Base-by-base conservation (phyloP, 2,888 invertebrate species). In the Chorisops tibialis region DNA sequence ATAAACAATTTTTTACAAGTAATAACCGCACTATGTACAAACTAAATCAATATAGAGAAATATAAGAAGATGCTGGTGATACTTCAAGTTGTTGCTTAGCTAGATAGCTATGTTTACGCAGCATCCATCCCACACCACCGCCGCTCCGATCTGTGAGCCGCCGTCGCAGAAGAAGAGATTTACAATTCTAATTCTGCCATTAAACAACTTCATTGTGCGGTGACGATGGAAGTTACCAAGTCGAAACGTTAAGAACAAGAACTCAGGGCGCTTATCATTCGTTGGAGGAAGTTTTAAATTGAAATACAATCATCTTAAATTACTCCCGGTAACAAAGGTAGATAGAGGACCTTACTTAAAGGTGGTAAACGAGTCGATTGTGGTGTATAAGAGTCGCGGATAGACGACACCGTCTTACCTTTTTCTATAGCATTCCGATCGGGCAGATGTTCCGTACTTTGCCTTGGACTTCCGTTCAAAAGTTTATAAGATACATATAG, bases 301-400 rank as follows among this genome's bases (percentile, higher is more conserved):
- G 59, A 48, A 59, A 48, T 12, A 21, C 59, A 59, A 59, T 37
- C 47, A 38, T 59, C 48, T 59, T 59, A 59, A 59, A 59, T 59
- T 48, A 48, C 48, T 43, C 24, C 12, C 47, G 35, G 19, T 48
- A 21, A 37, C 59, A 59, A 59, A 59, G 22, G 30, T 30, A 45
- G 35, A 19, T 30, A 9, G 35, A 21, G 30, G 48, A 30, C 43
- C 45, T n/a, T 11, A 7, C 12, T 2, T 45, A 47, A 35, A 59
- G 43, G 59, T 30, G 35, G 16, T 43, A 14, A n/a, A 11, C n/a
- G 14, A 24, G 12, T 12, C 14, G n/a, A 4, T 12, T 3, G 54
- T 11, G 12, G 7, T 4, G 16, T 22, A 12, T 12, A 14, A 21
- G 45, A 19, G 4, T 7, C 4, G 2, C 45, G 11, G 45, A 18